Base-by-base conservation (phyloP, 1,140 invertebrate species). In the Drosophila triauraria region DNA sequence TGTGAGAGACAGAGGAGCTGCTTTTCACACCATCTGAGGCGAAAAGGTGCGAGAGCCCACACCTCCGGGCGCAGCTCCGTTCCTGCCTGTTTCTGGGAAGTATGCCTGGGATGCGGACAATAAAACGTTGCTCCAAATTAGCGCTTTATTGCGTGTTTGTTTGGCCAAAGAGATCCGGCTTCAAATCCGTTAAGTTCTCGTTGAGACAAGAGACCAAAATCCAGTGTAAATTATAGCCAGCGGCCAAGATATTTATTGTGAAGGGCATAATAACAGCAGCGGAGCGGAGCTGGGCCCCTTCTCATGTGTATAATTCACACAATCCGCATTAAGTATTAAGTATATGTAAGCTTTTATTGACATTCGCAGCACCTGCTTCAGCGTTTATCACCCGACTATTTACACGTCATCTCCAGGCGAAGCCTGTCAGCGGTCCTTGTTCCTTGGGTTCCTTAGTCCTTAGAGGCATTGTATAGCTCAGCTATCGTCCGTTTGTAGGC, bases 131-230 rank as follows among this genome's bases (percentile, higher is more conserved):
- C 70, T 76, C 44, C 78, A 84, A 88, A 88, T 90, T 88, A 88
- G 78, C 78, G 81, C 85, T 90, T 87, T 90, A 88, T 88, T 88
- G 85, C 85, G 50, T 88, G 85, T 90, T 90, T 88, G 85, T 85
- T 85, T 85, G 84, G 58, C 65, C 72, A 78, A 42, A 15, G 40
- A 15, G 30, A 54, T 25, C 8, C 53, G 23, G 32, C 9, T 38
- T 40, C 32, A 23, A 40, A 54, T 54, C 81, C 78, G 85, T 91
- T 84, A 88, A 85, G 62, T 85, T 88, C 82, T 80, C 65, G 70
- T 90, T 74, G 76, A 88, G 58, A 69, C 64, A 51, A 60, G 38
- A 27, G 61, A 38, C 32, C 53, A 23, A 23, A 15, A 54, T 25
- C 43, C 23, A 46, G 44, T 69, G 38, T 38, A 76, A 43, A 77